Conservation (phyloP, 2,888 invertebrate species). For the Allophyes oxyacanthae region DNA sequence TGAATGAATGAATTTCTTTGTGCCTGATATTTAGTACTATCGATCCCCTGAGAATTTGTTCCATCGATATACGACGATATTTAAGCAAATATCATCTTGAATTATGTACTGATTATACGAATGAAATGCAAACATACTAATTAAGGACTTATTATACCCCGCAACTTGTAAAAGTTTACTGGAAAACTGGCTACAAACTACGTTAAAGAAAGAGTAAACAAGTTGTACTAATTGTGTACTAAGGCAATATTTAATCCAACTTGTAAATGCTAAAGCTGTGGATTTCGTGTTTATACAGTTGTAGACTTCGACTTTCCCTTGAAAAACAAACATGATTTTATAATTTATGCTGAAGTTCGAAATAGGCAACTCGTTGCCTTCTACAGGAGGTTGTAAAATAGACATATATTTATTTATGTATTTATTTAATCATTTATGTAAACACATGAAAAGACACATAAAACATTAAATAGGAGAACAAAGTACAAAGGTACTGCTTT, state of each 20-base stretch:
- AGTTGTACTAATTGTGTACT: conserved; percentile 46
- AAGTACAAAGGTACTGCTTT: too few relatives aligned
- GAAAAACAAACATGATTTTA: conserved; percentile 18
- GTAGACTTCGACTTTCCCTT: conserved; percentile 16
- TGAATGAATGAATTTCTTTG: conserved; percentile 13
- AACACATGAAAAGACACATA: too few relatives aligned
- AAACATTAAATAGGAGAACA: too few relatives aligned
- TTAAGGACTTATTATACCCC: conserved; percentile 36
- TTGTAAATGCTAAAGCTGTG: conserved; percentile 41
- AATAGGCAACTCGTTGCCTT: not conserved
- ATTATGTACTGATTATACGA: conserved; percentile 14
- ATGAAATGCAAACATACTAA: conserved; percentile 32
- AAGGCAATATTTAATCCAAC: conserved; percentile 47
- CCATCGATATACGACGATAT: too few relatives aligned
- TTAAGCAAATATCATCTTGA: conserved; percentile 13
- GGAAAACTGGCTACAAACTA: conserved; percentile 41
- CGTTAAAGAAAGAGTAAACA: conserved; percentile 47
- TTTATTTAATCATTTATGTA: too few relatives aligned
- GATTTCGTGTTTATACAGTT: conserved; percentile 26
- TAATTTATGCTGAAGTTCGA: conserved; percentile 23
- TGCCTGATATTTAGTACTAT: conserved; percentile 22
- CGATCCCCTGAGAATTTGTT: not conserved
- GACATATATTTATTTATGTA: too few relatives aligned
- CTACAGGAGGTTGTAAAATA: too few relatives aligned
- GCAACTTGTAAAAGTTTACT: conserved; percentile 39